A percentile compares a stretch with the other conserved stretches of the same genome.
Evolutionary conservation across 1,140 invertebrate genomes (phyloP).

Genomic region (Leptinotarsa defecta): DNA sequence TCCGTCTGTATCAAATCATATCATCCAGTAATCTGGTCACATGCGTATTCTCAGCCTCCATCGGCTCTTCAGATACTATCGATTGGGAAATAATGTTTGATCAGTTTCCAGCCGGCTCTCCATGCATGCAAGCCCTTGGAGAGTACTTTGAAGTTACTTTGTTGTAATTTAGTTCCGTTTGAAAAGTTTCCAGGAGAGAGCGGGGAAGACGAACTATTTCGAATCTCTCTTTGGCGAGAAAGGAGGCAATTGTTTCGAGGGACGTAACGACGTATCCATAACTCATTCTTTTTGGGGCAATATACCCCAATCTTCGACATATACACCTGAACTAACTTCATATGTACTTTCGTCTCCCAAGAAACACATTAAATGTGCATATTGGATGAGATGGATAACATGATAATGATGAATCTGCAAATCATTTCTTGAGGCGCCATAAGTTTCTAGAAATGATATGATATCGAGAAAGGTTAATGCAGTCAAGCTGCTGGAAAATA

Average conservation of each 20-base stretch:
- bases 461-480: too few relatives aligned
- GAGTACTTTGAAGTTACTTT: slow-evolving; percentile 48
- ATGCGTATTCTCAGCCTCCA: slow-evolving; percentile 21
- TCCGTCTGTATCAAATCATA: not conserved
- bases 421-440: too few relatives aligned
- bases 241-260: slow-evolving; percentile 51
- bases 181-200: slow-evolving; percentile 41
- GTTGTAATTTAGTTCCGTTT: slow-evolving; percentile 48
- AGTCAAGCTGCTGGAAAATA: too few relatives aligned
- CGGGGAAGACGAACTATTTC: slow-evolving; percentile 15
- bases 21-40: slow-evolving; percentile 9
- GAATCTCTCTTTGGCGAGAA: slow-evolving; percentile 28
- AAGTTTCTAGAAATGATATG: too few relatives aligned
- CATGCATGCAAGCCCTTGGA: not conserved
- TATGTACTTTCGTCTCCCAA: too few relatives aligned
- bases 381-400: too few relatives aligned
- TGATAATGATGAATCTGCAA: too few relatives aligned
- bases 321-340: too few relatives aligned
- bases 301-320: too few relatives aligned
- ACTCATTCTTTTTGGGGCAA: too few relatives aligned
- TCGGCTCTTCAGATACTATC: slow-evolving; percentile 11
- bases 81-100: slow-evolving; percentile 28
- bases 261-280: slow-evolving; percentile 47
- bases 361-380: too few relatives aligned
- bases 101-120: slow-evolving; percentile 24